Evolutionary conservation across 2,888 invertebrate species (phyloP).

Genomic region (Mythimna vitellina): DNA sequence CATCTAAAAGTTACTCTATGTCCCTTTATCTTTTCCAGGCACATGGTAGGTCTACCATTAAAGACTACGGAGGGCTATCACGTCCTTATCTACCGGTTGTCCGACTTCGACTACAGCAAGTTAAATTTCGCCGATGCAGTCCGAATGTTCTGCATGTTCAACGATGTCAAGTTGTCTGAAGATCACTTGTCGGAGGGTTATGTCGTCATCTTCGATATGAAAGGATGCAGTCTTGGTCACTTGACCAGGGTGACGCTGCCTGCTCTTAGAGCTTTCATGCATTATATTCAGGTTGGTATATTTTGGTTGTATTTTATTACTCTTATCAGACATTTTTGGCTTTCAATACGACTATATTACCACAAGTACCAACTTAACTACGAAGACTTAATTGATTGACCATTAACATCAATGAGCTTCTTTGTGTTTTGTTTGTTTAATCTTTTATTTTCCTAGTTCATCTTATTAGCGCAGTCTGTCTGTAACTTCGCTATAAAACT

Average conservation of each 20-base stretch:
- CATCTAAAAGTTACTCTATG: not conserved
- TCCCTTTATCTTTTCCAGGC: conserved; percentile 77
- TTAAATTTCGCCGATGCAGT: conserved; percentile 92
- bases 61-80: conserved; percentile 91
- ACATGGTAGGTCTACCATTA: conserved; percentile 91
- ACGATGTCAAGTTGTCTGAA: conserved; percentile 92
- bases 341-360: not conserved
- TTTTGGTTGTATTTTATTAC: not conserved
- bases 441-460: not conserved
- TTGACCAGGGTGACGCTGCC: conserved; percentile 92
- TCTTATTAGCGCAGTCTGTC: not conserved
- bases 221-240: conserved; percentile 92
- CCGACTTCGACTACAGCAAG: conserved; percentile 92
- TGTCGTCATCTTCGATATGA: conserved; percentile 93
- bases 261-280: conserved; percentile 92
- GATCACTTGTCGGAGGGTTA: conserved; percentile 91
- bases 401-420: not conserved
- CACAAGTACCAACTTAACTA: not conserved
- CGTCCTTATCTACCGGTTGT: conserved; percentile 91
- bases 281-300: conserved; percentile 91
- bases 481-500: not conserved
- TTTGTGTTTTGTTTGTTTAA: not conserved
- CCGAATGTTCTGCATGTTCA: conserved; percentile 92
- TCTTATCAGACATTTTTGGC: not conserved
- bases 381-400: no score